phyloP scores from a whole-genome alignment of 2,113 vertebrate genomes.

The Caloenas nicobarica region DNA sequence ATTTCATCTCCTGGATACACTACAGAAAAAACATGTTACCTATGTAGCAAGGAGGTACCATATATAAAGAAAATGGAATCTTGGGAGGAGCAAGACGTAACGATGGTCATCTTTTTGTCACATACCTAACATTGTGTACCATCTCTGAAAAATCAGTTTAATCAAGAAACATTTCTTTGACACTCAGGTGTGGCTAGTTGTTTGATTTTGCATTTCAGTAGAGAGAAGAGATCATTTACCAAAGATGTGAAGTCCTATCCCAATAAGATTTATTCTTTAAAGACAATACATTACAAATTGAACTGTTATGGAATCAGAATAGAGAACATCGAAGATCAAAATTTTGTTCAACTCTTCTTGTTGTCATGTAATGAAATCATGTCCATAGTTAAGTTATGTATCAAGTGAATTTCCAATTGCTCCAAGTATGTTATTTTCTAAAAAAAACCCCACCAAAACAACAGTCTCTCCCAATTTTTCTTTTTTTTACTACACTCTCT shows the following conservation, averaged over 20 bases:
- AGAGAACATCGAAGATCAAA: background rate
- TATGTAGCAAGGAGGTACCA: background rate
- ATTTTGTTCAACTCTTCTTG: background rate
- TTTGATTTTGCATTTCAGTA: background rate
- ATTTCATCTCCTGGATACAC: background rate
- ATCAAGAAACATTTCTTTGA: background rate
- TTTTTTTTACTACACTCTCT: background rate
- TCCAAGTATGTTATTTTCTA: background rate
- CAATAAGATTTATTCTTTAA: background rate
- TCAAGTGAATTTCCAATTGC: background rate
- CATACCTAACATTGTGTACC: background rate
- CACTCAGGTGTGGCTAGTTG: background rate
- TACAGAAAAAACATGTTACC: background rate
- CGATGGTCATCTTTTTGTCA: background rate
- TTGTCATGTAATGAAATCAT: background rate
- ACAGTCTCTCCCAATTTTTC: accelerated
- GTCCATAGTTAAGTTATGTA: background rate
- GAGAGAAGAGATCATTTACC: background rate
- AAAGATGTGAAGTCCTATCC: background rate
- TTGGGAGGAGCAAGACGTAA: background rate
- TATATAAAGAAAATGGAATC: background rate
- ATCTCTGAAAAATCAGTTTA: background rate
- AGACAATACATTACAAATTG: background rate
- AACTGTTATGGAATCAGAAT: background rate
- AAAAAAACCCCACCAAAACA: background rate